phyloP scores from a whole-genome alignment of 2,888 invertebrate genomes.

The Rutpela maculata region DNA sequence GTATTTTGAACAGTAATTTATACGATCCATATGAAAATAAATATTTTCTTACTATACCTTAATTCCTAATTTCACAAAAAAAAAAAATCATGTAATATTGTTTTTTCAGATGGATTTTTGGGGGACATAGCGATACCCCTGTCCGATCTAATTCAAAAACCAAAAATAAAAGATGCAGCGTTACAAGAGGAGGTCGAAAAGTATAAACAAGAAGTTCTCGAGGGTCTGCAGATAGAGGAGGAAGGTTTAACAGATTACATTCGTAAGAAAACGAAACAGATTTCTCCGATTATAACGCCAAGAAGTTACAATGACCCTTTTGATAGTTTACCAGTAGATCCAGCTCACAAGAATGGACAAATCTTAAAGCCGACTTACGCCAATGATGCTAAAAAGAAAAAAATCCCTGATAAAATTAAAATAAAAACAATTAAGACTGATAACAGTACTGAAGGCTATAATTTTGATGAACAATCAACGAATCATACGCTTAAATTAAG shows the following conservation, averaged over 20 bases:
- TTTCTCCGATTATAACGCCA: conserved; percentile 64
- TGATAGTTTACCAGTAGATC: conserved; percentile 56
- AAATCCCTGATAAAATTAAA: not conserved
- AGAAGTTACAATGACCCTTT: conserved; percentile 69
- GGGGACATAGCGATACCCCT: conserved; percentile 89
- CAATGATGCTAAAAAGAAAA: conserved; percentile 11
- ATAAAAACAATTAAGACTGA: conserved; percentile 29
- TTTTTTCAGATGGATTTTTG: conserved; percentile 84
- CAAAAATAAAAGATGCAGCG: conserved; percentile 61
- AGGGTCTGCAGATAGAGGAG: conserved; percentile 90
- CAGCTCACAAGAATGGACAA: conserved; percentile 61
- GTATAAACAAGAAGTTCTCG: conserved; percentile 87
- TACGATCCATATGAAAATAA: no score
- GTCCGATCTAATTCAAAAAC: conserved; percentile 58
- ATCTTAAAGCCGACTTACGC: conserved; percentile 52
- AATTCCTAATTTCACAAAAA: no score
- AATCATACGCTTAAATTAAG: conserved; percentile 30
- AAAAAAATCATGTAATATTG: not conserved
- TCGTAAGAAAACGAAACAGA: conserved; percentile 83
- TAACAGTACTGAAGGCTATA: conserved; percentile 34
- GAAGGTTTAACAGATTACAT: conserved; percentile 86
- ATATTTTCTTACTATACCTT: no score
- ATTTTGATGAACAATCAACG: conserved; percentile 16
- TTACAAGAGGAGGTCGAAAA: conserved; percentile 88
- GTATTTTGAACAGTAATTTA: no score